phyloP scores from a whole-genome alignment of 2,888 invertebrate genomes.

The Branchipolynoe longqiensis region DNA sequence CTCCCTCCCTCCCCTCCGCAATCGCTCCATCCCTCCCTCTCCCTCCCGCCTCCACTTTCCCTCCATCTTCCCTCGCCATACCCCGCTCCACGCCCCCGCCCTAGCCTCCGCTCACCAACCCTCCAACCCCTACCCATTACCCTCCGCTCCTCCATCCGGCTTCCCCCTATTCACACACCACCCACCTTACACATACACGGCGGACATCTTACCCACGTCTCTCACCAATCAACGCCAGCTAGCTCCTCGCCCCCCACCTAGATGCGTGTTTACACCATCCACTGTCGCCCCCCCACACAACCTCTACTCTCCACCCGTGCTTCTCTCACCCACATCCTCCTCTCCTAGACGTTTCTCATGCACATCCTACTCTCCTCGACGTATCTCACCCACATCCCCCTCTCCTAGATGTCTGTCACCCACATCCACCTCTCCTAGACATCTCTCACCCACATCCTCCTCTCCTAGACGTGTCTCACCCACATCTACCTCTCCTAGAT shows the following conservation, averaged over 20 bases:
- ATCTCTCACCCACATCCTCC: no score
- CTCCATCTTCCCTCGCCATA: neutral
- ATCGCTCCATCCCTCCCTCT: neutral
- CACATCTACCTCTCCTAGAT: no score
- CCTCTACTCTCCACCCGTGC: neutral
- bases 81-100: neutral
- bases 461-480: no score
- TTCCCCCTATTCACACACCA: no score
- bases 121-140: neutral
- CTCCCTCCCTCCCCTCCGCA: neutral
- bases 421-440: neutral
- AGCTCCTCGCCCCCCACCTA: neutral
- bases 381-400: neutral
- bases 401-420: neutral
- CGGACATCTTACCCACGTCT: neutral
- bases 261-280: neutral
- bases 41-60: neutral
- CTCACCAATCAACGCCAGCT: neutral
- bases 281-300: neutral
- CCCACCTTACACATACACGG: neutral
- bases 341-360: neutral
- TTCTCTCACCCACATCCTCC: neutral
- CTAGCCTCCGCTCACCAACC: neutral
- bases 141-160: neutral
- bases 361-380: neutral